Conservation (phyloP, 2,888 invertebrate genomes). For the Girardia tigrina region DNA sequence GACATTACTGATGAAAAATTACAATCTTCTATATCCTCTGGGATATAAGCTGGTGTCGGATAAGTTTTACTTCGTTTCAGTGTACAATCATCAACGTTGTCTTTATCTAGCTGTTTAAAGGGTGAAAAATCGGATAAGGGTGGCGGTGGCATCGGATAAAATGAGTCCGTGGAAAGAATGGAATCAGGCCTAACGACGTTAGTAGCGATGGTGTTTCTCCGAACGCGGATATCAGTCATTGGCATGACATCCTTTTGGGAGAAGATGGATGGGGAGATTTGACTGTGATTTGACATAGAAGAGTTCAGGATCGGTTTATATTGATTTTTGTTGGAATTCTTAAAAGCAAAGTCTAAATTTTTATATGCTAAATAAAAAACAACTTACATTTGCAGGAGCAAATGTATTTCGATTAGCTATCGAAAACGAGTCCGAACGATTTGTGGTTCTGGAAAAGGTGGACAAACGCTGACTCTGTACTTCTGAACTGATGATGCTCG, state of each 20-base stretch:
- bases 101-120: not conserved
- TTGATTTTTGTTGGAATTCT: not conserved
- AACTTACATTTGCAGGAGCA: not conserved
- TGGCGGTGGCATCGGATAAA: slow-evolving; percentile 6
- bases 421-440: not conserved
- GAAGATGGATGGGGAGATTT: not conserved
- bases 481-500: slow-evolving; percentile 23
- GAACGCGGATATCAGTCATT: not conserved
- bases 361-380: too few relatives aligned
- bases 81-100: not conserved
- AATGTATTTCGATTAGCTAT: not conserved
- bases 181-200: not conserved
- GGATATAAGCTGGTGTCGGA: not conserved
- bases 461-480: not conserved
- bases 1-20: not conserved
- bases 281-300: not conserved
- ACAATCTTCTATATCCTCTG: not conserved
- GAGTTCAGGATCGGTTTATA: not conserved
- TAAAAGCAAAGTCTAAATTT: too few relatives aligned
- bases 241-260: not conserved
- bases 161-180: not conserved
- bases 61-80: slow-evolving; percentile 14
- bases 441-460: not conserved
- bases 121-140: not conserved
- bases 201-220: not conserved